Base-by-base conservation (phyloP, 64 coral and sea anemone species). In the Stichodactyla mertensii region DNA sequence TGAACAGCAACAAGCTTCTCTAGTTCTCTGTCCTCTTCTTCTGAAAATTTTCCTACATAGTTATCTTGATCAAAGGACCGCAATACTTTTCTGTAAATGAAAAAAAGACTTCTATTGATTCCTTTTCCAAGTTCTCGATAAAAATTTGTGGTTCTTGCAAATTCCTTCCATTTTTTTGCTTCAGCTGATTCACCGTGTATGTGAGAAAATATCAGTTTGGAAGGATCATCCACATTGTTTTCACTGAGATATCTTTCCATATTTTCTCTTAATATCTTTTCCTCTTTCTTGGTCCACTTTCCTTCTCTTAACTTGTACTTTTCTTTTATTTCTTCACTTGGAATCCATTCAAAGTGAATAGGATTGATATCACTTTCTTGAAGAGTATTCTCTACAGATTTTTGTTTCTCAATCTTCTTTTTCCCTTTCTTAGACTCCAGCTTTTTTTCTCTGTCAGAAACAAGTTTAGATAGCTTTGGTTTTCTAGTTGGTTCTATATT, bases 91-190 rank as follows among this genome's bases (percentile, higher is more conserved):
- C 55, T 61, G 27, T 85, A 85, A 6, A 85, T 18, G 16, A 10
- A 51, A 61, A 85, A 31, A 4, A 85, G 4, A 61, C 14, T 18
- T 23, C 83, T 59, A 56, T 64, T 61, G 45, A 85, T 6, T 23
- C 83, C 83, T 85, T 62, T 85, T 36, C 10, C 83, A 85, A 85
- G 83, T 64, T 85, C n/a, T 51, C 54, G 60, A 85, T 85, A 85
- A 22, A 85, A 85, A 36, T 55, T 24, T 6, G 83, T 85, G 7
- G 27, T 60, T 61, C 5, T 61, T 6, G 56, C 83, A 58, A 85
- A 85, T 56, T 64, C 23, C 56, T 85, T 85, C 83, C 83, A 85
- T 55, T 64, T 62, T 64, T 18, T 23, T 61, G 7, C 56, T 52
- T 85, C 83, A 15, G 19, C 83, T 85, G 55, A 16, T 6, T 85